phyloP scores from a whole-genome alignment of 2,888 invertebrate genomes.

The Pristionchus japonicus region DNA sequence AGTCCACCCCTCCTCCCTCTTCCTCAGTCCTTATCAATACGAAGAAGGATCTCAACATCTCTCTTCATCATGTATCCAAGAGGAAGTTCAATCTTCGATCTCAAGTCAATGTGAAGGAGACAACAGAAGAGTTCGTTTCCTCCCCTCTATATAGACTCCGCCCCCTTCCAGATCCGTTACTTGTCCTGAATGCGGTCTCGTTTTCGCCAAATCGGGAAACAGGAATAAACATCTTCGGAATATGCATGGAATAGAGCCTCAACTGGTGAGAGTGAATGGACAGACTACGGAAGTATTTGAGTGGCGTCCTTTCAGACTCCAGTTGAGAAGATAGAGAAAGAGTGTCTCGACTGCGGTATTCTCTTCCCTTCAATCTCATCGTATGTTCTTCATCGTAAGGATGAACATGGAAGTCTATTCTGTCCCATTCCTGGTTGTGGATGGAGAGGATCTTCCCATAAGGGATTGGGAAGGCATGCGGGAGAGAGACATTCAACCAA shows the following conservation, averaged over 20 bases:
- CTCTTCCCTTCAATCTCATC: not conserved
- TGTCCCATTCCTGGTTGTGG: not conserved
- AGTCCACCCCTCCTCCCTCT: not conserved
- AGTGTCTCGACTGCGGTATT: not conserved
- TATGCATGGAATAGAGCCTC: not conserved
- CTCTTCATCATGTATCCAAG: not conserved
- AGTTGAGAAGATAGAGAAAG: not conserved
- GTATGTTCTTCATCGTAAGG: not conserved
- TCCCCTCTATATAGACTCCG: not conserved
- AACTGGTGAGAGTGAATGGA: not conserved
- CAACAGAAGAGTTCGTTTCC: not conserved
- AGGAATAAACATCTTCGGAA: not conserved
- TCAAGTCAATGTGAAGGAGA: not conserved
- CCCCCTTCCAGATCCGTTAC: not conserved
- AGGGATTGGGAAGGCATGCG: not conserved
- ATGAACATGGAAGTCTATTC: not conserved
- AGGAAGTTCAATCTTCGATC: not conserved
- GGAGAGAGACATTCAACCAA: not conserved
- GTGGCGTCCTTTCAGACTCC: not conserved
- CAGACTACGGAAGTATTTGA: not conserved
- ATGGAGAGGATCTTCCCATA: constrained; percentile 1
- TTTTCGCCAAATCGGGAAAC: not conserved
- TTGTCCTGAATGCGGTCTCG: not conserved
- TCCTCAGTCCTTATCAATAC: not conserved
- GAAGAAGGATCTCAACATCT: not conserved